A percentile compares a stretch with the other conserved stretches of the same genome.
Conservation (phyloP, 2,113 vertebrate species). For the Mesoclemmys tuberculata region DNA sequence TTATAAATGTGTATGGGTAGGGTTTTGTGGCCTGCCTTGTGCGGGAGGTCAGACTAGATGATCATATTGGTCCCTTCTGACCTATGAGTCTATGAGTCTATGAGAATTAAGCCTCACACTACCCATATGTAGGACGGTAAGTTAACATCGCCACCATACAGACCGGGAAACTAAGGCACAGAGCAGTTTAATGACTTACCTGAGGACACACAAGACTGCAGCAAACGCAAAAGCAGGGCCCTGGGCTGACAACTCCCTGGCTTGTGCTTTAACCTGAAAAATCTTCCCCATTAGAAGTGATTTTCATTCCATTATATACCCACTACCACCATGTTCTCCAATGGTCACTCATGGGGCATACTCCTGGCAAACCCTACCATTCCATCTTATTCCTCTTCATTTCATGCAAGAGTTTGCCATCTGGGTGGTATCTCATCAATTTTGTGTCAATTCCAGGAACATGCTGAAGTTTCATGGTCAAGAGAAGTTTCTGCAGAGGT, state of each 20-base stretch:
- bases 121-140: not conserved
- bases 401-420: rapidly evolving
- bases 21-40: no score
- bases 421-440: not conserved
- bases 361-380: not conserved
- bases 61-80: no score
- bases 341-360: not conserved
- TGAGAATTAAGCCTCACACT: not conserved
- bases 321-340: not conserved
- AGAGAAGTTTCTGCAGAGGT: not conserved
- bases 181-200: not conserved
- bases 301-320: not conserved
- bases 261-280: not conserved
- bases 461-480: not conserved
- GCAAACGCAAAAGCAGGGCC: not conserved
- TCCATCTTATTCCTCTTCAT: not conserved
- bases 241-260: not conserved
- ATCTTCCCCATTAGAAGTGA: not conserved
- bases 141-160: not conserved
- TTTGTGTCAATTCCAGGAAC: rapidly evolving
- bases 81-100: no score
- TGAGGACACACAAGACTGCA: not conserved
- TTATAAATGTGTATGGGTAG: no score
- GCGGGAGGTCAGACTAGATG: no score
- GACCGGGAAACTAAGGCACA: rapidly evolving